Base-by-base conservation (phyloP, 64 coral and sea anemone genomes). In the Stichodactyla mertensii region DNA sequence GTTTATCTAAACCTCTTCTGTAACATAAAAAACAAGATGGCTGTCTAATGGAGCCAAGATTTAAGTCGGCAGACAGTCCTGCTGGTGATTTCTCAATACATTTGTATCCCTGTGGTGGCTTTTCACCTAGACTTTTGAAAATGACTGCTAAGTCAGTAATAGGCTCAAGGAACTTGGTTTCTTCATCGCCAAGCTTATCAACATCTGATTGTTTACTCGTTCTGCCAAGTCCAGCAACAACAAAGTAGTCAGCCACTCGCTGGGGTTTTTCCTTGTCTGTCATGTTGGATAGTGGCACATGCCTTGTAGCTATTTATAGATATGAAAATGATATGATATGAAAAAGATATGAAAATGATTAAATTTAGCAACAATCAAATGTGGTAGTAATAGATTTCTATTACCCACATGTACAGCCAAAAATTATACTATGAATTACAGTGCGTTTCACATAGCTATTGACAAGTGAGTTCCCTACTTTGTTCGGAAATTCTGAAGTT, bases 231-330 rank as follows among this genome's bases (percentile, higher is more conserved):
- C 95, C 95, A 31, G 92, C 92, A 45, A 98, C 92, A 18, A 98
- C 95, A 98, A 98, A 98, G 64, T 98, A 98, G 88, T 98, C 95
- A 4, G 87, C 95, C 78, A 98, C 95, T 71, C 92, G 87, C 81
- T 92, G 95, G 82, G 95, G 95, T 57, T 98, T 98, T 23, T 98
- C 95, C 52, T 87, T 83, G 84, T 94, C 92, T 55, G 85, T 87
- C 89, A 98, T 92, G 64, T 14, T 92, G 51, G 61, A 87, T 71
- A 6, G 78, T 71, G 36, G 36, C 36, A 83, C 86, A 87, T 87
- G 83, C 2, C 64, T 80, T 31, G 8, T 74, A 31, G 4, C 23
- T 31, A 74, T 74, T 31, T 26, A 23, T 0, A 1, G 12, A n/a
- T 23, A 28, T 24, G 27, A 11, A 58, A 58, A 58, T 58, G 56